Percentiles rank a stretch among this genome's conserved stretches.
These are phyloP conservation scores for Drosophila paracracens DNA, from an alignment of 2,888 invertebrate genomes.

Conservation along the genomic window DNA sequence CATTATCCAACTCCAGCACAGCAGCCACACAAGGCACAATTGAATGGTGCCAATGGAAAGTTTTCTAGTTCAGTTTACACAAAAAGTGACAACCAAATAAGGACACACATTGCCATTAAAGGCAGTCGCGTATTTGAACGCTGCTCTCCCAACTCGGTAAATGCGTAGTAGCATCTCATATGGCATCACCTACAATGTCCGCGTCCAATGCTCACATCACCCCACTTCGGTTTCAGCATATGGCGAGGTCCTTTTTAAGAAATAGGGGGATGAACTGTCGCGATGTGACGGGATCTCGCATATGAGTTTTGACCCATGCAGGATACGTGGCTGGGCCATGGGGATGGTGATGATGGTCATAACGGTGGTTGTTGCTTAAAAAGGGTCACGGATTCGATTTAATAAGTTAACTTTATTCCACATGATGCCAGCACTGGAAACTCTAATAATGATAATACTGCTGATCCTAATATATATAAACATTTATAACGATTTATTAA, in stretches of 20 bases:
- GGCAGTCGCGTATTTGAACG: constrained; percentile 41
- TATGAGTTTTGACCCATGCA: constrained; percentile 45
- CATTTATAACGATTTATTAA: background rate
- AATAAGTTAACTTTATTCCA: background rate
- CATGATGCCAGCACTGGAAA: background rate
- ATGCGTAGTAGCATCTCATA: constrained; percentile 4
- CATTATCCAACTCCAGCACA: background rate
- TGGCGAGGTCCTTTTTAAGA: constrained; percentile 12
- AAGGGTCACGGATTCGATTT: constrained; percentile 2
- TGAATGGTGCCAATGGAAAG: background rate
- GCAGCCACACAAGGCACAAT: background rate
- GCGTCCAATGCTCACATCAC: constrained; percentile 22
- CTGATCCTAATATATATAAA: background rate
- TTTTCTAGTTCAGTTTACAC: background rate
- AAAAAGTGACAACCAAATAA: background rate
- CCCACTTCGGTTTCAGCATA: background rate
- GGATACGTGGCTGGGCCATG: constrained; percentile 7
- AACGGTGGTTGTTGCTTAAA: constrained; percentile 30
- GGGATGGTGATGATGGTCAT: constrained; percentile 1
- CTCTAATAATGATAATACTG: background rate
- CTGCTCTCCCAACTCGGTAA: background rate
- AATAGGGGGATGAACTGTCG: constrained; percentile 42
- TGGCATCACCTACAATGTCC: constrained; percentile 17
- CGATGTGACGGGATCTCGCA: constrained; percentile 39
- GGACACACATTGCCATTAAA: constrained; percentile 30